Conservation (phyloP, 1,140 invertebrate genomes). For the Drosophila orosa region DNA sequence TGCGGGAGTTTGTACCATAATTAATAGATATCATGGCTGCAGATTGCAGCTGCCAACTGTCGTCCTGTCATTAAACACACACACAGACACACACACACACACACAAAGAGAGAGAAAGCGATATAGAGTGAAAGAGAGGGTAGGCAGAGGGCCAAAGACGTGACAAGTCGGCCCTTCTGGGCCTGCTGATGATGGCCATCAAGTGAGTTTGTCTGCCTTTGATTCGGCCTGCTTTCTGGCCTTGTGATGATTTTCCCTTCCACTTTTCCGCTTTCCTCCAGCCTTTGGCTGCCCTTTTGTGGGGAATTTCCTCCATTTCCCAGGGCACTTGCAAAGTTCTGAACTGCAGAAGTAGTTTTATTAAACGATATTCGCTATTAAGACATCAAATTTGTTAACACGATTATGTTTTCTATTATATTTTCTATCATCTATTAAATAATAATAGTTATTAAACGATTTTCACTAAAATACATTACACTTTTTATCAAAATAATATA, state of each 20-base stretch:
- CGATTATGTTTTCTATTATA: background rate
- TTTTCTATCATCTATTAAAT: too few species aligned
- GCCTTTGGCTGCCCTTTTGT: conserved; percentile 8
- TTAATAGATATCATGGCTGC: conserved; percentile 54
- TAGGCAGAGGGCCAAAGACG: conserved; percentile 16
- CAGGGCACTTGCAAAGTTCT: background rate
- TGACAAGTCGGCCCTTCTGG: conserved; percentile 45
- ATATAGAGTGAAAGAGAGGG: background rate
- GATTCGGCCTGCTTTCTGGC: conserved; percentile 22
- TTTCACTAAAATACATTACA: too few species aligned
- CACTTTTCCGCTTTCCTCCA: background rate
- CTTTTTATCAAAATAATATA: too few species aligned
- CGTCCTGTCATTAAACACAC: conserved; percentile 31
- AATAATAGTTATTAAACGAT: too few species aligned
- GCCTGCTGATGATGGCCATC: conserved; percentile 54
- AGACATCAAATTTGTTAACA: background rate
- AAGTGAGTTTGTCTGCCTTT: conserved; percentile 47
- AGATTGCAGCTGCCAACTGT: conserved; percentile 34
- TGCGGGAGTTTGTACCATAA: conserved; percentile 43
- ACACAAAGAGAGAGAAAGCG: background rate
- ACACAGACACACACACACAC: background rate
- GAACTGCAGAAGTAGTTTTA: conserved; percentile 1
- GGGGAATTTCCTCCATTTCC: background rate
- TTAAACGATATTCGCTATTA: background rate
- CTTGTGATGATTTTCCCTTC: background rate